phyloP scores from a whole-genome alignment of 2,797 vertebrate species.

The Hirundo rustica region DNA sequence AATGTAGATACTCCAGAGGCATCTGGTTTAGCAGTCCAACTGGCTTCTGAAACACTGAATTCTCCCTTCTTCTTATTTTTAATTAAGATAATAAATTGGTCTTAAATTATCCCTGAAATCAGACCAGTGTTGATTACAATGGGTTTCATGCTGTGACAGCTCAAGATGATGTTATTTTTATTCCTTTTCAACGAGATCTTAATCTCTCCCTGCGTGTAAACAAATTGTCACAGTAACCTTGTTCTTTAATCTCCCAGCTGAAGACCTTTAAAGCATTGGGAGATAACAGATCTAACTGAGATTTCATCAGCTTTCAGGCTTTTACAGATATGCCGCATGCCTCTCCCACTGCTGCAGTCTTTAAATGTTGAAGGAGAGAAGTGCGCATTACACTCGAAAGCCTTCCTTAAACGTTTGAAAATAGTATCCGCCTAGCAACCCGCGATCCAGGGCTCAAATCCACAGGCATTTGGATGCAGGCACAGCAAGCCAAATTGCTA shows the following conservation, averaged over 20 bases:
- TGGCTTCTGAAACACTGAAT: constrained; percentile 71
- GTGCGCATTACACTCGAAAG: constrained; percentile 62
- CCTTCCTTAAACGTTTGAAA: constrained; percentile 63
- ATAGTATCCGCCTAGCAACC: constrained; percentile 35
- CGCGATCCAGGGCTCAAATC: constrained; percentile 3
- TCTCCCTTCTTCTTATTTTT: constrained; percentile 82
- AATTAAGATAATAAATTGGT: constrained; percentile 99
- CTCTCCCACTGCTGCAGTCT: constrained; percentile 62
- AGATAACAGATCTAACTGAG: constrained; percentile 84
- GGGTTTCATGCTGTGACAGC: constrained; percentile 92
- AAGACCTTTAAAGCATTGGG: constrained; percentile 83
- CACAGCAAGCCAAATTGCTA: constrained; percentile 28
- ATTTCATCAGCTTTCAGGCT: constrained; percentile 82
- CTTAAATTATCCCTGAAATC: constrained; percentile 99
- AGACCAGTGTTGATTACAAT: constrained; percentile 99
- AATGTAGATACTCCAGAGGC: constrained; percentile 43
- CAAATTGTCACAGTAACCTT: constrained; percentile 86
- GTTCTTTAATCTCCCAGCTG: constrained; percentile 83
- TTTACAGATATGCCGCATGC: constrained; percentile 72
- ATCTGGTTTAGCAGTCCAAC: constrained; percentile 52
- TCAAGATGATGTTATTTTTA: constrained; percentile 84
- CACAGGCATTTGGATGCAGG: background rate
- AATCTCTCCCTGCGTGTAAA: constrained; percentile 88
- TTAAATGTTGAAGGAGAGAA: constrained; percentile 73
- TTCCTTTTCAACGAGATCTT: constrained; percentile 89